phyloP scores from a whole-genome alignment of 1,140 invertebrate species.

The Meloidogyne hapla region DNA sequence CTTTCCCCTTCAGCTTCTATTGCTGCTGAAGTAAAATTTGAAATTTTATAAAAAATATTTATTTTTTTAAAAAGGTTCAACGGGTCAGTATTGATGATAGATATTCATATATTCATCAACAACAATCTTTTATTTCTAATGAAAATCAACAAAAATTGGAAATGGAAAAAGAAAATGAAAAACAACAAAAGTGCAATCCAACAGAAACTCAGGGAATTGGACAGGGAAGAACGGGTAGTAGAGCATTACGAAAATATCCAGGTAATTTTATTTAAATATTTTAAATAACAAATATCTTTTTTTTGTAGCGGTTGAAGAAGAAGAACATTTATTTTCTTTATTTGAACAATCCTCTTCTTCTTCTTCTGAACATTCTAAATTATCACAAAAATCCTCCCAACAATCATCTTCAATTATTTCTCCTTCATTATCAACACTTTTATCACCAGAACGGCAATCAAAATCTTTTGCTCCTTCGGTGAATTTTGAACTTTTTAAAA shows the following conservation, averaged over 20 bases:
- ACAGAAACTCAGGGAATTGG: slow-evolving; percentile 3
- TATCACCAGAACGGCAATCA: neutral
- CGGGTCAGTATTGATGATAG: slow-evolving; percentile 23
- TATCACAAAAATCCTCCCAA: neutral
- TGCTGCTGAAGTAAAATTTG: slow-evolving; percentile 7
- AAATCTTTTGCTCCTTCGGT: neutral
- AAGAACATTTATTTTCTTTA: slow-evolving; percentile 18
- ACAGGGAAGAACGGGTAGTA: slow-evolving; percentile 16
- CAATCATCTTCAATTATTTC: neutral
- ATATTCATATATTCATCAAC: neutral
- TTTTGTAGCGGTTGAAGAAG: slow-evolving; percentile 27
- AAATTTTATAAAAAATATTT: neutral
- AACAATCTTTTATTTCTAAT: neutral
- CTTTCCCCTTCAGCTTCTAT: slow-evolving; percentile 19
- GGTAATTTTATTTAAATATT: slow-evolving; percentile 5
- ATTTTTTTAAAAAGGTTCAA: slow-evolving; percentile 8
- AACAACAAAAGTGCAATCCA: neutral
- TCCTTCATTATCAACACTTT: neutral
- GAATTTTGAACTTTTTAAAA: neutral
- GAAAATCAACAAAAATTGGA: slow-evolving; percentile 11
- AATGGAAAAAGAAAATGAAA: slow-evolving; percentile 12
- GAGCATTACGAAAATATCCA: slow-evolving; percentile 14
- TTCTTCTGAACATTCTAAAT: neutral
- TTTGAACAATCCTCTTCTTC: slow-evolving; percentile 1
- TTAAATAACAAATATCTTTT: neutral